Conservation (phyloP, 2,888 invertebrate genomes). For the Chrysomela aeneicollis region DNA sequence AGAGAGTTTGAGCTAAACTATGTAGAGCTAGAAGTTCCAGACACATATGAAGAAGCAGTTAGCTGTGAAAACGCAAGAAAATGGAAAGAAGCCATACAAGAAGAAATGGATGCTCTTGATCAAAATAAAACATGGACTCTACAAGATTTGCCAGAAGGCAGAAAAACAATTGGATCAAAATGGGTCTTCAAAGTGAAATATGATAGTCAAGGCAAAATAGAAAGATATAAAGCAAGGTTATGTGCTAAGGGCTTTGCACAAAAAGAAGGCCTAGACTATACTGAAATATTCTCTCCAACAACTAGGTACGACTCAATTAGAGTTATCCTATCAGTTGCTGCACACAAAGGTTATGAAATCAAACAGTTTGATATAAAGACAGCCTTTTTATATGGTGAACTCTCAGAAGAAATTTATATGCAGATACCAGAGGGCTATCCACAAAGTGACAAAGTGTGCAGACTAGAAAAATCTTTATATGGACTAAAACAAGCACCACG, state of each 20-base stretch:
- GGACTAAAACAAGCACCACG: slow-evolving; percentile 51
- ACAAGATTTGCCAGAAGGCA: not conserved
- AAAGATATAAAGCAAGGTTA: slow-evolving; percentile 19
- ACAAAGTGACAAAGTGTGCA: not conserved
- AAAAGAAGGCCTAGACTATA: no score
- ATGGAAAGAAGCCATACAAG: no score
- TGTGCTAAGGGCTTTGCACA: no score
- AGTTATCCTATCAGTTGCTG: not conserved
- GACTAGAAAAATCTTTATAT: slow-evolving; percentile 40
- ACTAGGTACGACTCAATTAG: not conserved
- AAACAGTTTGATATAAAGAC: not conserved
- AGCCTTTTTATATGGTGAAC: not conserved
- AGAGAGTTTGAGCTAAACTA: not conserved
- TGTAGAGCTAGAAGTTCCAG: not conserved
- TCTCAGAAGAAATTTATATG: slow-evolving; percentile 4
- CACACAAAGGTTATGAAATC: not conserved
- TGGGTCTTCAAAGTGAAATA: slow-evolving; percentile 14
- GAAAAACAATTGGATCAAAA: no score
- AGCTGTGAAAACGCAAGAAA: no score
- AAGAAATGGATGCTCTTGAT: no score
- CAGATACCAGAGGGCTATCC: not conserved
- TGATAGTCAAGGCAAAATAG: not conserved
- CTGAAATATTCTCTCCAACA: not conserved
- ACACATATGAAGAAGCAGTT: no score
- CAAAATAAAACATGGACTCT: slow-evolving; percentile 18